Percentiles rank a stretch among this genome's conserved stretches.
phyloP scores from a whole-genome alignment of 2,888 invertebrate species.

The Thymelicus sylvestris region DNA sequence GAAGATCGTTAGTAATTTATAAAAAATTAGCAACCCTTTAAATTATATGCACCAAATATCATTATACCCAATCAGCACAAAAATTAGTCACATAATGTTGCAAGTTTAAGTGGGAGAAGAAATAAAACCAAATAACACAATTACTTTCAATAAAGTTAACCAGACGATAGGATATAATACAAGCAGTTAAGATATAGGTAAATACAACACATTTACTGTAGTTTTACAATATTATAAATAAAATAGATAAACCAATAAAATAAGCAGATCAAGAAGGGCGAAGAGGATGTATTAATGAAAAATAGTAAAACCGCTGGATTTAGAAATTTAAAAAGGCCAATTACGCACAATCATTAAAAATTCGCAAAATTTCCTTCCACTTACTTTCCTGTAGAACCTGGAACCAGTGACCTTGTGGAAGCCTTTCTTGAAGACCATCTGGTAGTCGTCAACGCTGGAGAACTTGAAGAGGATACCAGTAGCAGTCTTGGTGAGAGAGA shows the following conservation, averaged over 20 bases:
- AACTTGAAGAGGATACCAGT: slow-evolving; percentile 95
- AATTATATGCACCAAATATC: too few species aligned
- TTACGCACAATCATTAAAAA: slow-evolving; percentile 2
- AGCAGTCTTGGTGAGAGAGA: slow-evolving; percentile 94
- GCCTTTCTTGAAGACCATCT: slow-evolving; percentile 93
- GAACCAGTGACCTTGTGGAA: slow-evolving; percentile 95
- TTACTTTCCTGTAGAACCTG: slow-evolving; percentile 93
- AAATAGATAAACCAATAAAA: not conserved
- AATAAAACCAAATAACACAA: not conserved
- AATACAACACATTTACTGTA: slow-evolving; percentile 18
- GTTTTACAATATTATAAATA: not conserved
- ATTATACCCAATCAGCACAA: not conserved
- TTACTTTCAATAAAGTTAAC: not conserved
- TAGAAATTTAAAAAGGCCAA: not conserved
- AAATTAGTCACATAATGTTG: not conserved
- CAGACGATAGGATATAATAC: slow-evolving; percentile 3
- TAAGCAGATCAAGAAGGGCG: slow-evolving; percentile 51
- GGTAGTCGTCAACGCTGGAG: slow-evolving; percentile 93
- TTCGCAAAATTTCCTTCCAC: slow-evolving; percentile 27
- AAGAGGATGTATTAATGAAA: slow-evolving; percentile 50
- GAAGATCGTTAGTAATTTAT: not conserved
- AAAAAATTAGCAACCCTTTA: not conserved
- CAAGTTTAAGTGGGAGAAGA: not conserved
- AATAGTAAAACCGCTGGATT: not conserved
- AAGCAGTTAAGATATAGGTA: not conserved